Percentiles rank a stretch among this genome's conserved stretches.
Evolutionary conservation across 1,140 invertebrate genomes (phyloP).

Genomic region (Amyelois transitella): DNA sequence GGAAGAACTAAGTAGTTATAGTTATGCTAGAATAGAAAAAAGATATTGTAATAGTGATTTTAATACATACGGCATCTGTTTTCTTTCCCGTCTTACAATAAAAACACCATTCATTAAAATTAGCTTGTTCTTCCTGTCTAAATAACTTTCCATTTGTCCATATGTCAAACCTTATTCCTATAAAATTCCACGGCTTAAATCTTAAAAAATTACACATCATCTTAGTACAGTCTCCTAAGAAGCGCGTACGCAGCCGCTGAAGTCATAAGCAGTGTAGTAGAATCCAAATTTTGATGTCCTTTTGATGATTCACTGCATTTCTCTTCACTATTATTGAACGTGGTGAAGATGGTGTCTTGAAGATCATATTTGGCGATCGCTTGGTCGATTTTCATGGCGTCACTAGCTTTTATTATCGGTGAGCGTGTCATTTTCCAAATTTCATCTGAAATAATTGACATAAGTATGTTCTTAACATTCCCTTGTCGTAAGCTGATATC

Average conservation of each 20-base stretch:
- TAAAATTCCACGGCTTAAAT: background rate
- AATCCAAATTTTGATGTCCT: constrained; percentile 23
- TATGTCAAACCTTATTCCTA: too few species aligned
- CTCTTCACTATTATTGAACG: constrained; percentile 60
- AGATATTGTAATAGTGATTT: too few species aligned
- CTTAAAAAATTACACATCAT: background rate
- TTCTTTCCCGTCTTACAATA: too few species aligned
- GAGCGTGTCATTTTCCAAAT: constrained; percentile 57
- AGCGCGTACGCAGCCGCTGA: constrained; percentile 41
- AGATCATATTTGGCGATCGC: constrained; percentile 48
- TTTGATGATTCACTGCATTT: constrained; percentile 40
- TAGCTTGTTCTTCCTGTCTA: too few species aligned
- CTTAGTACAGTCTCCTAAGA: constrained; percentile 40
- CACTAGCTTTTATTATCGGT: constrained; percentile 47
- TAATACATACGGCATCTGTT: too few species aligned
- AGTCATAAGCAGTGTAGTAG: constrained; percentile 35
- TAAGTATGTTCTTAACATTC: too few species aligned
- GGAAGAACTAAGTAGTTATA: too few species aligned
- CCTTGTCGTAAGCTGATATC: too few species aligned
- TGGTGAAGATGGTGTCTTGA: constrained; percentile 37
- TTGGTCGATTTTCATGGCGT: constrained; percentile 37
- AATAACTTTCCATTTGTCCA: too few species aligned
- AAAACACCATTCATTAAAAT: background rate
- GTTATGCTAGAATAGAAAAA: too few species aligned
- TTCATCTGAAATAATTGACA: constrained; percentile 54